Evolutionary conservation across 2,888 invertebrate species (phyloP).

Genomic region (Acleris holmiana): DNA sequence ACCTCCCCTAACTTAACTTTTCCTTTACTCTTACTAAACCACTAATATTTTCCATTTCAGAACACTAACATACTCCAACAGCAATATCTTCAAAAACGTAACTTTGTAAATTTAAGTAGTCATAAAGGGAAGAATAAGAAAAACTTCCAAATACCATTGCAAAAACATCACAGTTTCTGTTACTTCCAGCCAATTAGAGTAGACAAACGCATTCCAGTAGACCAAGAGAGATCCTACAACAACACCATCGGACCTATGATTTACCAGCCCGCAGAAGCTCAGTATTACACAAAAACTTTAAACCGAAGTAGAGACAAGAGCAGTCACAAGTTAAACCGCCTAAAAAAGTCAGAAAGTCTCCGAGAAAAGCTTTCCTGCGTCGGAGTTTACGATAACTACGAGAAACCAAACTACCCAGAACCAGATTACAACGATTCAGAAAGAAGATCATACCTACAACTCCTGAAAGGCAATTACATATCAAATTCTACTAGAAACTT

Average conservation of each 20-base stretch:
- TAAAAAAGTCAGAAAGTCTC: conserved; percentile 80
- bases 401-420: conserved; percentile 77
- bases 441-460: conserved; percentile 74
- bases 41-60: conserved; percentile 79
- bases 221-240: conserved; percentile 74
- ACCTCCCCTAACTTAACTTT: conserved; percentile 38
- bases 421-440: conserved; percentile 75
- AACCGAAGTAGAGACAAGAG: conserved; percentile 78
- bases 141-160: conserved; percentile 86
- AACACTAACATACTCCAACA: conserved; percentile 84
- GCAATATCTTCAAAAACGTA: conserved; percentile 84
- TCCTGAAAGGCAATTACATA: conserved; percentile 80
- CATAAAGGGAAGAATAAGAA: conserved; percentile 83
- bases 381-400: conserved; percentile 77
- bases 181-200: conserved; percentile 87
- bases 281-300: conserved; percentile 78
- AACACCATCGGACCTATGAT: conserved; percentile 78
- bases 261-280: conserved; percentile 72
- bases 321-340: conserved; percentile 72
- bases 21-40: conserved; percentile 64
- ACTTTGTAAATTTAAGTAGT: conserved; percentile 80
- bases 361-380: conserved; percentile 80
- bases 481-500: conserved; percentile 78
- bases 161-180: conserved; percentile 87
- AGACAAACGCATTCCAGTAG: conserved; percentile 82